phyloP scores from a whole-genome alignment of 2,888 invertebrate species.

The Meandrusa payeni region DNA sequence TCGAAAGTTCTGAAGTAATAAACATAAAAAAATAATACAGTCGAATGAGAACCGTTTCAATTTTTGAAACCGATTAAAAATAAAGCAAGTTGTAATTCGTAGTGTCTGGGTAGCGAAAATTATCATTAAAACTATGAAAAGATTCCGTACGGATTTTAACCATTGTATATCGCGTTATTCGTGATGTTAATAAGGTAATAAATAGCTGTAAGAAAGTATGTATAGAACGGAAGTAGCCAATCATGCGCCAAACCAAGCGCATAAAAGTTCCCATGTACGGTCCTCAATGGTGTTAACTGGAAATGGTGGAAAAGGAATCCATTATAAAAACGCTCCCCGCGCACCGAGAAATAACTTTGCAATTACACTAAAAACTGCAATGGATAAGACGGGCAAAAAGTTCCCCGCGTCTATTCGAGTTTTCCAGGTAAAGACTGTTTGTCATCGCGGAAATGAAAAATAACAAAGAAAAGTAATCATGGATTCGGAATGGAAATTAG shows the following conservation, averaged over 20 bases:
- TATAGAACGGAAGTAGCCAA: slow-evolving; percentile 24
- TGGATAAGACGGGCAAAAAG: slow-evolving; percentile 20
- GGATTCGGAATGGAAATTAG: slow-evolving; percentile 27
- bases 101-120: slow-evolving; percentile 3
- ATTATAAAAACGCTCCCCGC: slow-evolving; percentile 17
- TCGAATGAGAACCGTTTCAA: no score
- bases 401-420: slow-evolving; percentile 21
- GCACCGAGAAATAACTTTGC: slow-evolving; percentile 16
- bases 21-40: no score
- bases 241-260: slow-evolving; percentile 23
- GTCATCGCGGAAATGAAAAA: slow-evolving; percentile 26
- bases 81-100: no score
- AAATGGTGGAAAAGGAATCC: slow-evolving; percentile 22
- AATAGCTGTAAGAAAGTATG: slow-evolving; percentile 21
- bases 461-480: slow-evolving; percentile 26
- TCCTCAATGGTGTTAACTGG: slow-evolving; percentile 22
- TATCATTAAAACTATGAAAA: slow-evolving; percentile 4
- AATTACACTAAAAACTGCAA: slow-evolving; percentile 19
- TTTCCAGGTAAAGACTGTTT: slow-evolving; percentile 24
- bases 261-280: slow-evolving; percentile 24
- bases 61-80: no score
- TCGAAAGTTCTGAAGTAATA: no score
- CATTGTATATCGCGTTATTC: slow-evolving; percentile 13
- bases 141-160: slow-evolving; percentile 3
- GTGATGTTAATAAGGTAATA: slow-evolving; percentile 22